Evolutionary conservation across 2,888 invertebrate genomes (phyloP).

Genomic region (Tubulanus polymorphus): DNA sequence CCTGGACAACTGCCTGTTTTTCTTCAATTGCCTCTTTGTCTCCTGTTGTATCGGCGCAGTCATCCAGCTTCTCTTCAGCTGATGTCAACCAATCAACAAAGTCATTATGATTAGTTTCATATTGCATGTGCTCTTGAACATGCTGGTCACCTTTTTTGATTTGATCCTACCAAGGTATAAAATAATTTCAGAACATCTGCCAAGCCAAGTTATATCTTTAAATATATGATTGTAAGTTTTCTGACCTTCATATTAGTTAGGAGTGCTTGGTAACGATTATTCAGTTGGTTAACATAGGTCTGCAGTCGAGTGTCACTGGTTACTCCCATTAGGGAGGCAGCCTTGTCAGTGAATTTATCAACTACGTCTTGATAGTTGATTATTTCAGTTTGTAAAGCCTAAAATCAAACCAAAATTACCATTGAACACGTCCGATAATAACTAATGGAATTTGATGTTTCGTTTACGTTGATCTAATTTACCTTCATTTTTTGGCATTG

Average conservation of each 20-base stretch:
- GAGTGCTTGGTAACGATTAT: conserved; percentile 84
- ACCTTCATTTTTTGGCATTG: conserved; percentile 74
- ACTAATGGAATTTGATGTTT: not conserved
- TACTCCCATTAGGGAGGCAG: conserved; percentile 76
- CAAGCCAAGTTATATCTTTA: not conserved
- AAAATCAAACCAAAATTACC: conserved; percentile 2
- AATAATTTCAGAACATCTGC: conserved; percentile 1
- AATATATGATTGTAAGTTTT: not conserved
- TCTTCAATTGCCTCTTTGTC: conserved; percentile 79
- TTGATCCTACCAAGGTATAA: conserved; percentile 60
- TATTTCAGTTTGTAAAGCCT: conserved; percentile 65
- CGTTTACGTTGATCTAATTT: not conserved
- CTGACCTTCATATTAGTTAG: conserved; percentile 76
- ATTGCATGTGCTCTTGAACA: conserved; percentile 86
- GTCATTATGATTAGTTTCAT: conserved; percentile 84
- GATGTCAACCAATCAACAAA: conserved; percentile 90
- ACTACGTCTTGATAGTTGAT: conserved; percentile 77
- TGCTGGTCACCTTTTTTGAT: conserved; percentile 89
- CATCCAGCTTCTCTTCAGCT: conserved; percentile 77
- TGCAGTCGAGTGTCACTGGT: conserved; percentile 70
- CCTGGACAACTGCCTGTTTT: conserved; percentile 63
- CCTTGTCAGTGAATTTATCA: conserved; percentile 83
- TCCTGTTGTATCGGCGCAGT: conserved; percentile 76
- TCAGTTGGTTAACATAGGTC: conserved; percentile 84
- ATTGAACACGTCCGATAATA: not conserved